Evolutionary conservation across 1,140 invertebrate genomes (phyloP), one percentile per base, ranked within the genome.

Genomic region (Asbolus verrucosus): DNA sequence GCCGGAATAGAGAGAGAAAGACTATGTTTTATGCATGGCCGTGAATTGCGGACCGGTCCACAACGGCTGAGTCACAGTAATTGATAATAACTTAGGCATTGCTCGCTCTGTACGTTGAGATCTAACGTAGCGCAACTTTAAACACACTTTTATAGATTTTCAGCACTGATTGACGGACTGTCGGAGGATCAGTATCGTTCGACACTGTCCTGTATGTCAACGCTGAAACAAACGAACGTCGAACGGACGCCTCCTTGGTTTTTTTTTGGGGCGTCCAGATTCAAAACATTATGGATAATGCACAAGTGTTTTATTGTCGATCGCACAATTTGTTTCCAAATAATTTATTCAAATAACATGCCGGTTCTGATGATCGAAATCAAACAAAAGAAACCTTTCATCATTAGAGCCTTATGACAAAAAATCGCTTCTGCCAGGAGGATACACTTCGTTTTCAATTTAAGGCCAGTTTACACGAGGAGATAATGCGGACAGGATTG

Each of bases 1-100:
- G 79, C 80, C 80, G 79, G 80, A 81, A 81, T 81, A 81, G 77
- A 81, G 74, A 76, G 76, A 80, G 80, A 81, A 33, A 75, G 77
- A 75, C 70, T 74, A 76, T 78, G 77, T 79, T 78, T 80, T 80
- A 80, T 80, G 77, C 79, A 78, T 79, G 77, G 79, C 66, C 76
- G 74, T 76, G 79, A 79, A 76, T 79, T 74, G 73, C 68, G 73
- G 67, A 79, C 79, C 74, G 79, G 79, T 74, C 75, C 71, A 73
- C 74, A 78, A 79, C 79, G 79, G 78, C 79, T 81, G 80, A 81
- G 79, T 81, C 80, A 81, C 79, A 79, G 79, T 81, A 81, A 81
- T 81, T 81, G 80, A 81, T 81, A 81, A 81, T 81, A 81, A 81
- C 77, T 81, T 81, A 80, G 78, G 76, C 79, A 81, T 81, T 80